Evolutionary conservation across 1,140 invertebrate genomes (phyloP).

Genomic region (Polypedilum pembai): DNA sequence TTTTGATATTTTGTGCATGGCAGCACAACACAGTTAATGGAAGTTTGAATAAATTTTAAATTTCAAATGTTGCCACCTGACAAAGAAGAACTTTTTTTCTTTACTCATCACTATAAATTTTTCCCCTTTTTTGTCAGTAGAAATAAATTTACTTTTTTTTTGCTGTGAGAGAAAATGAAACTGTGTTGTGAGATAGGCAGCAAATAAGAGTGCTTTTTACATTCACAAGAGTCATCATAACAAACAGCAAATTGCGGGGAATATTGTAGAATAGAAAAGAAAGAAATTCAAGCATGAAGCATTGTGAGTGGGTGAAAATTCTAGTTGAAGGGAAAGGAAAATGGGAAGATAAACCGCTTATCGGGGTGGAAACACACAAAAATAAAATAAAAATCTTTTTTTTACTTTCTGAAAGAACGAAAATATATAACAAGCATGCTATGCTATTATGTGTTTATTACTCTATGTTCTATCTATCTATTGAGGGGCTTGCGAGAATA

Average conservation of each 20-base stretch:
- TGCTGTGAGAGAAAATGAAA: too few species aligned
- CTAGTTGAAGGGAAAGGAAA: slow-evolving; percentile 10
- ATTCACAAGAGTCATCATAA: slow-evolving; percentile 2
- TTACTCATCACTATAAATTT: too few species aligned
- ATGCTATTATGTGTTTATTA: slow-evolving; percentile 22
- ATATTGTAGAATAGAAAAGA: neutral
- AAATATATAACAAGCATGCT: slow-evolving; percentile 25
- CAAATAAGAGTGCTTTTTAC: too few species aligned
- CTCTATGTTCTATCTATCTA: neutral
- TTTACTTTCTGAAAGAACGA: neutral
- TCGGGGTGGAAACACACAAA: slow-evolving; percentile 23
- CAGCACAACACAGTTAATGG: too few species aligned
- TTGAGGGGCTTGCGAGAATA: neutral
- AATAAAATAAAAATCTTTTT: neutral
- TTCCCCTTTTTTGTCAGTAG: too few species aligned
- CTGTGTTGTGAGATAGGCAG: too few species aligned
- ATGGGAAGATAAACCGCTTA: slow-evolving; percentile 28
- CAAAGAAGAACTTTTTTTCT: too few species aligned
- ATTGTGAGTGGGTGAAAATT: neutral
- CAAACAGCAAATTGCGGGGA: slow-evolving; percentile 10
- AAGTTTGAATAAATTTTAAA: too few species aligned
- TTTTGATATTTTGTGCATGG: too few species aligned
- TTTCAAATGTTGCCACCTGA: too few species aligned
- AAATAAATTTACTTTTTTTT: too few species aligned
- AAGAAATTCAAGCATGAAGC: neutral